A percentile compares a stretch with the other conserved stretches of the same genome.
Conservation (phyloP, 1,140 invertebrate species). For the Cydia strobilella region DNA sequence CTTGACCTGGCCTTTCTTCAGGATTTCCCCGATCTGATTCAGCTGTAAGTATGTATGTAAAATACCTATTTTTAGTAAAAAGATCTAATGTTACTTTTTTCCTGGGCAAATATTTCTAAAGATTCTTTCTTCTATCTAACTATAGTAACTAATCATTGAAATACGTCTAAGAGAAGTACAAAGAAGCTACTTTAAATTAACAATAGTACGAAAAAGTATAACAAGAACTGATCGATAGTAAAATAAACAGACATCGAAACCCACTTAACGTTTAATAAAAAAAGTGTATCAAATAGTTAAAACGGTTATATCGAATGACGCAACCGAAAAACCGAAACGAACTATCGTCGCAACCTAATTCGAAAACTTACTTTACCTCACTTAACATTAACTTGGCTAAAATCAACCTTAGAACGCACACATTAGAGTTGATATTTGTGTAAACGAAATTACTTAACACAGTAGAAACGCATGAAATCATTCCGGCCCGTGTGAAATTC, state of each 20-base stretch:
- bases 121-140: too few species aligned
- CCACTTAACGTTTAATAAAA: conserved; percentile 5
- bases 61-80: too few species aligned
- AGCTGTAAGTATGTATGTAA: too few species aligned
- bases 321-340: conserved; percentile 17
- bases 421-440: neutral
- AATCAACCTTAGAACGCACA: neutral
- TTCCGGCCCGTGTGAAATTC: neutral
- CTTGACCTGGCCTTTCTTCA: too few species aligned
- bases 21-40: too few species aligned
- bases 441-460: neutral
- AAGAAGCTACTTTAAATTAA: neutral
- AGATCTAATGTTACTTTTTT: too few species aligned
- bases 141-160: neutral
- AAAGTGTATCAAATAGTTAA: conserved; percentile 21
- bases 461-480: conserved; percentile 10
- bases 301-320: conserved; percentile 28
- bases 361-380: neutral
- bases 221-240: neutral
- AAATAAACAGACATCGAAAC: conserved; percentile 29
- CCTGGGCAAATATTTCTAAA: too few species aligned
- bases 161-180: neutral
- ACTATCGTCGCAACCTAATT: neutral
- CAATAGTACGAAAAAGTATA: neutral
- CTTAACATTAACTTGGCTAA: neutral